Conservation (phyloP, 2,888 invertebrate species). For the Sisyra nigra region DNA sequence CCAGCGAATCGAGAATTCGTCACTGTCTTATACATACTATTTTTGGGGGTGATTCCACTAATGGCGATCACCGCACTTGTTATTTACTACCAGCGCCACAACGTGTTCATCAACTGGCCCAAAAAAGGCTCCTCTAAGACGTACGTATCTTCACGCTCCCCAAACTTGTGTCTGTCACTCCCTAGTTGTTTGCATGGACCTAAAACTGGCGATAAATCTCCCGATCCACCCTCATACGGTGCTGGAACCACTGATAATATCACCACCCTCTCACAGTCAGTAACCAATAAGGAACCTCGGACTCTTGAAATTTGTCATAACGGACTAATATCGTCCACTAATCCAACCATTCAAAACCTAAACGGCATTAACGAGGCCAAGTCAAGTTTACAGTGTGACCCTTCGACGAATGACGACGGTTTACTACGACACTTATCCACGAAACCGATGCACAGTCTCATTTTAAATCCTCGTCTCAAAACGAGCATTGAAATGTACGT, state of each 20-base stretch:
- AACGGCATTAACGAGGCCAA: too few species aligned
- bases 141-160: constrained; percentile 29
- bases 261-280: too few species aligned
- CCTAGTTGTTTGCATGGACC: constrained; percentile 6
- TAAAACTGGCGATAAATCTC: constrained; percentile 11
- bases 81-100: constrained; percentile 58
- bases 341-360: constrained; percentile 31
- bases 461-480: too few species aligned
- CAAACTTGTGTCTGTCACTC: not conserved
- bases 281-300: constrained; percentile 5
- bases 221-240: not conserved
- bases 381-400: too few species aligned
- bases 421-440: too few species aligned
- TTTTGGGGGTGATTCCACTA: constrained; percentile 70
- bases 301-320: constrained; percentile 39
- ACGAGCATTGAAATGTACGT: too few species aligned
- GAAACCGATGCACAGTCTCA: too few species aligned
- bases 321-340: constrained; percentile 48
- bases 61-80: constrained; percentile 49
- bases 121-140: constrained; percentile 26
- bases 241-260: too few species aligned
- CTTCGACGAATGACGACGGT: too few species aligned
- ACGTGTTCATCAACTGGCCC: constrained; percentile 40
- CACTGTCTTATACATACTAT: constrained; percentile 71
- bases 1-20: constrained; percentile 61